Evolutionary conservation across 2,113 vertebrate species (phyloP), one percentile per base, ranked within the genome.

Genomic region (Syngnathus scovelli): DNA sequence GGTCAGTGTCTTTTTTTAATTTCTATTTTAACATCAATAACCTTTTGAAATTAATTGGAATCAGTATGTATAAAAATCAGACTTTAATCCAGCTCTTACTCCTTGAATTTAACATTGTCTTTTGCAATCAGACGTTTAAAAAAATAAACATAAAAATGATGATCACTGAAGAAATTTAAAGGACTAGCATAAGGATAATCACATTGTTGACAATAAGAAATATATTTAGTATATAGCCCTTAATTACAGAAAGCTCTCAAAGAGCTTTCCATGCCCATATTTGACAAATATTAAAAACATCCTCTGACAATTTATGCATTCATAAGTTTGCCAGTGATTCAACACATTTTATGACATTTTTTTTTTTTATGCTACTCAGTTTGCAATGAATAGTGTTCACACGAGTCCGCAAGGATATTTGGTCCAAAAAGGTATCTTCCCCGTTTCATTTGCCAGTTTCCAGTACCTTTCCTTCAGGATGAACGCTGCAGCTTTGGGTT

Each of bases 391-490:
- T 4, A 3, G 15, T 7, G 37, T 36, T 39, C 3, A 5, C 11
- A 12, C 12, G 39, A 79, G 68, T 10, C 68, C 60, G 46, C 90
- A 93, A 39, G 91, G 84, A 59, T 89, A 92, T 68, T 84, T 91
- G 59, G 74, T 66, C 86, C 90, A 81, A 9, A 79, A 67, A 48
- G 90, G 89, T 1, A 93, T 80, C 44, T 73, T 84, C 60, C 83
- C 87, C 0, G 94, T 95, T 78, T 94, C 92, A 6, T 98, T 98
- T 46, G 94, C 95, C 70, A 99, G 87, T 52, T 70, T 93, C 96
- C 96, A 97, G 90, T 99, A 99, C 61, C 97, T 87, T 52, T 97
- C 93, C 79, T 88, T 92, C 66, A 99, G 84, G 78, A 96, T 68
- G 81, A 94, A 98, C 0, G 97, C 97, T 0, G 93, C 91, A 0